Evolutionary conservation across 2,888 invertebrate species (phyloP).

Genomic region (Agapostemon virescens): DNA sequence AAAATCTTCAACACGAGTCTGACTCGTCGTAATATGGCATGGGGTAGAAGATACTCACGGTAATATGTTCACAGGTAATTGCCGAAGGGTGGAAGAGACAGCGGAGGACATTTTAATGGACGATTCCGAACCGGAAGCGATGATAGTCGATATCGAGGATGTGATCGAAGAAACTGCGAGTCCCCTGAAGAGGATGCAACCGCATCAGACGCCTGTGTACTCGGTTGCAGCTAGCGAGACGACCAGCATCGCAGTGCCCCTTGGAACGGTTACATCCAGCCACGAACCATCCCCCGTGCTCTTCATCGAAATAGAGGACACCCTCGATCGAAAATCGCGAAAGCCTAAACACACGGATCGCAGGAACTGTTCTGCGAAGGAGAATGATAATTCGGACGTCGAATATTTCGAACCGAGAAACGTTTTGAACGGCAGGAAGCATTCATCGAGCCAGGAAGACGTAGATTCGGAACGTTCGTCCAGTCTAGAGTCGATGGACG

Average conservation of each 20-base stretch:
- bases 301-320: constrained; percentile 70
- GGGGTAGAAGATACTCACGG: too few species aligned
- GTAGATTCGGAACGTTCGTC: constrained; percentile 9
- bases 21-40: too few species aligned
- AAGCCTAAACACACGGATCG: constrained; percentile 17
- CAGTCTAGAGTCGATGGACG: neutral
- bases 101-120: constrained; percentile 70
- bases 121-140: constrained; percentile 86
- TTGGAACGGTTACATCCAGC: constrained; percentile 75
- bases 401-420: constrained; percentile 21
- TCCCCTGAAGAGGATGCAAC: constrained; percentile 85
- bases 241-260: constrained; percentile 75
- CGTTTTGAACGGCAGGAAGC: neutral
- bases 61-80: constrained; percentile 55
- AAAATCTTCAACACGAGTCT: too few species aligned
- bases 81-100: constrained; percentile 57
- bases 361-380: constrained; percentile 28
- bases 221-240: constrained; percentile 76
- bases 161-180: constrained; percentile 90
- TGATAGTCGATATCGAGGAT: constrained; percentile 90
- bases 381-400: constrained; percentile 38
- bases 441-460: constrained; percentile 11
- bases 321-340: constrained; percentile 33
- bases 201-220: constrained; percentile 88
- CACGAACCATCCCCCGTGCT: constrained; percentile 75